Evolutionary conservation across 2,113 vertebrate species (phyloP).

Genomic region (Cranoglanis bouderius): DNA sequence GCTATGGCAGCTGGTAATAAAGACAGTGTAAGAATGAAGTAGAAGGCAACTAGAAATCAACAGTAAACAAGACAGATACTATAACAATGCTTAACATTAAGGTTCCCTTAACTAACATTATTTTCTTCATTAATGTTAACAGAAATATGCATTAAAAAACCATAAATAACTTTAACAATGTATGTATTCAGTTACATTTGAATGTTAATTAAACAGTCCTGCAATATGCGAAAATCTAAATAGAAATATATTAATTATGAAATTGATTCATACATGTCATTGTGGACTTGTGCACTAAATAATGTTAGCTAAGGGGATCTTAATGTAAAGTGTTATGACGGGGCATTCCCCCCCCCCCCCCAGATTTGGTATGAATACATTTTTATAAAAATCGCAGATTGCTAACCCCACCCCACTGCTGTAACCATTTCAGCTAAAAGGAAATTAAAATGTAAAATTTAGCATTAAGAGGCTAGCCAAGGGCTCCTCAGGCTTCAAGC

Average conservation of each 20-base stretch:
- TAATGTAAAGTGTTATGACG: background rate
- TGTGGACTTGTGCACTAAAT: background rate
- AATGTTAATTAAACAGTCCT: background rate
- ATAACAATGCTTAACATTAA: background rate
- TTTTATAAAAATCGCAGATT: background rate
- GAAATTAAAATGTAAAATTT: background rate
- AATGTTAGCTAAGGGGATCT: background rate
- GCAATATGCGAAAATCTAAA: background rate
- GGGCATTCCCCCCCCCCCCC: no score
- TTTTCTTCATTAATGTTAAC: background rate
- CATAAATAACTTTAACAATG: background rate
- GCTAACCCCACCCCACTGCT: background rate
- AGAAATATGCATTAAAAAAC: background rate
- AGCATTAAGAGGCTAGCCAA: background rate
- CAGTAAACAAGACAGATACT: background rate
- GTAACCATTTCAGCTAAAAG: background rate
- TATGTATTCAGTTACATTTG: background rate
- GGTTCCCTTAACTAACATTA: background rate
- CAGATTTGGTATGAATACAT: background rate
- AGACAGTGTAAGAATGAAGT: background rate
- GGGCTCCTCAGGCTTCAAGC: conserved; percentile 20
- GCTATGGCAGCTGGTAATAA: background rate
- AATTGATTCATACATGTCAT: background rate
- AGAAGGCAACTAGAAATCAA: background rate
- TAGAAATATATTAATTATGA: background rate